phyloP scores from a whole-genome alignment of 2,797 vertebrate genomes.

The Peromyscus aztecus region DNA sequence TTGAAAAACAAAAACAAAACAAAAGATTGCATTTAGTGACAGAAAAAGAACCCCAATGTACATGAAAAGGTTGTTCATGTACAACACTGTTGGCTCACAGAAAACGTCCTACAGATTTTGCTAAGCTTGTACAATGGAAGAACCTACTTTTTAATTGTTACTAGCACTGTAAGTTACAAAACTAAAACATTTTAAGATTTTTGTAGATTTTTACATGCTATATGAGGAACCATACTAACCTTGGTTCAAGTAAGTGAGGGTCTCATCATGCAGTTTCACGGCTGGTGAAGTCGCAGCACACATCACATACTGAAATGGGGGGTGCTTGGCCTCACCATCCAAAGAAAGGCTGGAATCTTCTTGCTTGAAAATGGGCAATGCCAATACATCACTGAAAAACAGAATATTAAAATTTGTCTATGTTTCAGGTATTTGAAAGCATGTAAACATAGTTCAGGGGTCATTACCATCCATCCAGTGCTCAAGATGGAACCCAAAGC shows the following conservation, averaged over 20 bases:
- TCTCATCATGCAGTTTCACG: slow-evolving; percentile 97
- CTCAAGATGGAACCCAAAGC: not conserved
- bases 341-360: slow-evolving; percentile 95
- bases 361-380: slow-evolving; percentile 98
- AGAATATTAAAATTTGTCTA: slow-evolving; percentile 40
- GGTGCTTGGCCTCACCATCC: slow-evolving; percentile 95
- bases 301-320: slow-evolving; percentile 98
- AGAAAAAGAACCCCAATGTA: slow-evolving; percentile 4
- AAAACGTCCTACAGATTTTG: slow-evolving; percentile 24
- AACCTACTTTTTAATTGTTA: not conserved
- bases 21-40: slow-evolving; percentile 36
- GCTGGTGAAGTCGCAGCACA: slow-evolving; percentile 97
- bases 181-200: not conserved
- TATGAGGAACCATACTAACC: slow-evolving; percentile 86
- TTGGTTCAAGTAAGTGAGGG: slow-evolving; percentile 99
- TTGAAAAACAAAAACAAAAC: not conserved
- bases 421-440: slow-evolving; percentile 25
- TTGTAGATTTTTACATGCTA: not conserved
- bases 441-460: not conserved
- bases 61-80: not conserved
- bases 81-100: not conserved
- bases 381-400: slow-evolving; percentile 95
- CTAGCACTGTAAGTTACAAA: not conserved
- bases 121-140: slow-evolving; percentile 36
- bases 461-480: not conserved